A percentile compares a stretch with the other conserved stretches of the same genome.
Evolutionary conservation across 2,113 vertebrate species (phyloP).

Genomic region (Cyanocitta stelleri): DNA sequence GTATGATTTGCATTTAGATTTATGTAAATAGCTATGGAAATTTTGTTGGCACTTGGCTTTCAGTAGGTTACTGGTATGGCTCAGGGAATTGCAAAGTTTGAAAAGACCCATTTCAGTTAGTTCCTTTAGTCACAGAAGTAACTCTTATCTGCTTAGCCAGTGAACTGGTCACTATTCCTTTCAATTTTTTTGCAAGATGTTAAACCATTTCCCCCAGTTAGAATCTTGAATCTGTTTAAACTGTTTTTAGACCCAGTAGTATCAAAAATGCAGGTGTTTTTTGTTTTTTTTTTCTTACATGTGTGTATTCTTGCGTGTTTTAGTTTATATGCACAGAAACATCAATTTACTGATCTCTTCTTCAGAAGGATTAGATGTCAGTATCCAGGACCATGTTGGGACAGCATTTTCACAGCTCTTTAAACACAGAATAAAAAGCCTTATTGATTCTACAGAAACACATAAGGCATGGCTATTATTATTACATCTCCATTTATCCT

Average conservation of each 20-base stretch:
- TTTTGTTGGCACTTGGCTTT: background rate
- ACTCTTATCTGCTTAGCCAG: background rate
- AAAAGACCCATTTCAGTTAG: background rate
- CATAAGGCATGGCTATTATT: background rate
- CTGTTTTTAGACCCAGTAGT: background rate
- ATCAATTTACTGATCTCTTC: background rate
- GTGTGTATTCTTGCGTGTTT: rapidly evolving
- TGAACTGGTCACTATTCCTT: background rate
- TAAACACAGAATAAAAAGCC: background rate
- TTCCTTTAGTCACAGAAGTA: background rate
- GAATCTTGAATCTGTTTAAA: background rate
- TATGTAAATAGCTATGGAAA: constrained; percentile 33
- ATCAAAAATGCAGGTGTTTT: background rate
- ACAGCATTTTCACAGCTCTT: constrained; percentile 11
- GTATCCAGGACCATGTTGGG: background rate
- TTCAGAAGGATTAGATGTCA: background rate
- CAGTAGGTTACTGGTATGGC: background rate
- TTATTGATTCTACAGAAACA: constrained; percentile 23
- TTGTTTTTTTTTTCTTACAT: background rate
- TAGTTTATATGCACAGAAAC: background rate
- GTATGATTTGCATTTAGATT: constrained; percentile 50
- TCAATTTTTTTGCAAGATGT: background rate
- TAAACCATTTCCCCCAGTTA: rapidly evolving
- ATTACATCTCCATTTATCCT: background rate
- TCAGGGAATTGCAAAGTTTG: background rate